Evolutionary conservation across 1,140 invertebrate genomes (phyloP), one percentile per base, ranked within the genome.

Genomic region (Anthonomus grandis): DNA sequence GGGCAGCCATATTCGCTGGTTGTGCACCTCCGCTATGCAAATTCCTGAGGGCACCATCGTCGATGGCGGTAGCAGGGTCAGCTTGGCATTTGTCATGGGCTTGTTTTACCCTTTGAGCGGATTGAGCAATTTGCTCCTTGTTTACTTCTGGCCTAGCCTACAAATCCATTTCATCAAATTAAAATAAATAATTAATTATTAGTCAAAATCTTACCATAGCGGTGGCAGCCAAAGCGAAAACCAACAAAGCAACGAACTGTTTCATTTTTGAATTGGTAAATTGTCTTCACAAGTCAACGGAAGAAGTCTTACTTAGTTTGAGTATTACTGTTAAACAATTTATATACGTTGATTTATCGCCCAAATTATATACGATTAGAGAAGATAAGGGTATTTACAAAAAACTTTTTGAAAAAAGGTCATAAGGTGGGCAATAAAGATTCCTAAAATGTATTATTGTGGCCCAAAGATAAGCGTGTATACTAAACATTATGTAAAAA

Each of bases 31-130:
- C 36, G 13, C 18, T 18, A 8, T 25, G 2, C 44, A 47, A 19
- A 0, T 12, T 27, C 1, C 12, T 13, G 4, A 56, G 23, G 12
- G 19, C 44, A 5, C 10, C 22, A 27, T 56, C 31, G 13, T 56
- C 45, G 10, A 56, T 37, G n/a, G 44, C 44, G 12, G 53, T 56
- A 19, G 53, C 53, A 34, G 53, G 45, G 21, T 47, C 38, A 8
- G 31, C 27, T 19, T 56, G 31, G n/a, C 53, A 56, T 0, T 12
- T 47, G 10, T 48, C 22, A 12, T 47, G 45, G 8, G 25, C 45
- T 17, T 47, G 10, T 19, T 24, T 47, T n/a, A 56, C 15, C 22
- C 31, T 3, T 23, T 12, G 18, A 18, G 44, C 27, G 3, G 15
- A 34, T 24, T 38, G 8, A 21, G 25, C 21, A 8, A 19, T 23